Evolutionary conservation across 2,888 invertebrate species (phyloP), one percentile per base, ranked within the genome.

Genomic region (Tyria jacobaeae): DNA sequence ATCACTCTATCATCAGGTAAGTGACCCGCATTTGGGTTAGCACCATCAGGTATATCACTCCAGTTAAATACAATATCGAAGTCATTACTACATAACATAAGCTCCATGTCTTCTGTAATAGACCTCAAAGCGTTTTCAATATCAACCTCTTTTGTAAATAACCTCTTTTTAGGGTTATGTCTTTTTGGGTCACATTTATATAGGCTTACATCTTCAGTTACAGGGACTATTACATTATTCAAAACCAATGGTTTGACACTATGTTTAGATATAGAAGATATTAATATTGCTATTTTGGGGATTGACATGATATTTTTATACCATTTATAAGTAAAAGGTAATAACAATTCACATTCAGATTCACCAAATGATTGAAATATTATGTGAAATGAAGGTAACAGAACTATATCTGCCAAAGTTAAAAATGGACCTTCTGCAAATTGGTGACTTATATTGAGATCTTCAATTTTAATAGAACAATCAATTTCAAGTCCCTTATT

Each of bases 361-460:
- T 73, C 65, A 0, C 89, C 88, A 57, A 95, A 89, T 39, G 89
- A 85, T 68, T 94, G 86, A 35, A 96, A 89, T 54, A 97, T 86
- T 34, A 97, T 89, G 68, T 95, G 91, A 78, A 96, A 94, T 78
- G 96, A 96, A 1, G 97, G 96, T 76, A 96, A 95, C 61, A 99
- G 92, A 63, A 98, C 95, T 47, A 98, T 85, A 89, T 99, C 99
- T 4, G 98, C 96, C 73, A 99, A 89, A 0, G 98, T 97, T 79
- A 98, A 94, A 69, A 95, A 95, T 1, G 96, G 96, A 1, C 98
- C 98, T 90, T 99, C 98, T 2, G 97, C 96, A 92, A 96, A 99
- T 55, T 94, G 91, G 84, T 98, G 98, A 41, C 93, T 94, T 7
- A 96, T 86, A 68, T 94, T 86, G 15, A 95, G 84, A 63, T 95